A percentile compares a stretch with the other conserved stretches of the same genome.
phyloP scores from a whole-genome alignment of 2,888 invertebrate genomes.

The Deroplatys truncata region DNA sequence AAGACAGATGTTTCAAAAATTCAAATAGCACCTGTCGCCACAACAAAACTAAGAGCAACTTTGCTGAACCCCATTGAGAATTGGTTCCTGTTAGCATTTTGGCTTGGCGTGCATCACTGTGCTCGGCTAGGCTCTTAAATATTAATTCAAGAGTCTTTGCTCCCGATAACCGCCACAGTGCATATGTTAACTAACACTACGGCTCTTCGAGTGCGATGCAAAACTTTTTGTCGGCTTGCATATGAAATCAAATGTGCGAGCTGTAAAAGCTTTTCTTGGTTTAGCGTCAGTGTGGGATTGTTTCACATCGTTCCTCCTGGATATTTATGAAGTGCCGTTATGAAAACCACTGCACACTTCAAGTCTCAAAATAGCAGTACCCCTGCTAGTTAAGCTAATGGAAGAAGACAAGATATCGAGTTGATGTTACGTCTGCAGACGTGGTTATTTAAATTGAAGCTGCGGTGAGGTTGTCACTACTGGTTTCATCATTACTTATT shows the following conservation, averaged over 20 bases:
- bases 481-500: too few species aligned
- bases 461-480: too few species aligned
- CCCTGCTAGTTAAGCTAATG: too few species aligned
- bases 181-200: not conserved
- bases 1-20: too few species aligned
- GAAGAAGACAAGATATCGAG: too few species aligned
- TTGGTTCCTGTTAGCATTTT: not conserved
- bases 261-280: not conserved
- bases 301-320: not conserved
- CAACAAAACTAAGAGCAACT: not conserved
- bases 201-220: not conserved
- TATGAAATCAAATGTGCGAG: not conserved
- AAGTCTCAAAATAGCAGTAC: too few species aligned
- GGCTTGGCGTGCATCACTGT: not conserved
- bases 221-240: not conserved
- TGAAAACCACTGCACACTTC: too few species aligned
- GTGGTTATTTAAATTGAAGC: too few species aligned
- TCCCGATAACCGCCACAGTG: not conserved
- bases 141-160: not conserved
- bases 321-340: too few species aligned
- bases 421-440: too few species aligned
- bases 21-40: too few species aligned
- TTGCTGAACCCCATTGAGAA: not conserved
- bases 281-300: not conserved
- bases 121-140: not conserved